Evolutionary conservation across 1,140 invertebrate genomes (phyloP).

Genomic region (Tetraneura akinire): DNA sequence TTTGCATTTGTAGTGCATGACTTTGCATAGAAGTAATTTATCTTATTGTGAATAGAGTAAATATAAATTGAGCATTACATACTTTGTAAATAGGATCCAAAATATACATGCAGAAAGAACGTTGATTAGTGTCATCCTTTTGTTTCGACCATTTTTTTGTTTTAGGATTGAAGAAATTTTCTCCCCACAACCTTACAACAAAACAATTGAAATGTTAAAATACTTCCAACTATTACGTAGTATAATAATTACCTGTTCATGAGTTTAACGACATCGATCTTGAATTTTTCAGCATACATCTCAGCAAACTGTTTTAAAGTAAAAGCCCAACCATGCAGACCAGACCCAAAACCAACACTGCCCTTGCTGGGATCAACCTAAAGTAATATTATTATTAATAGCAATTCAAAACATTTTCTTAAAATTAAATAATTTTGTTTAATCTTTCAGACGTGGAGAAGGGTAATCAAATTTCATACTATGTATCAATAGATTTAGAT

Average conservation of each 20-base stretch:
- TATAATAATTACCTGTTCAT: constrained; percentile 74
- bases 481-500: constrained; percentile 1
- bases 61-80: constrained; percentile 49
- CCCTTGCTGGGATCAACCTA: constrained; percentile 95
- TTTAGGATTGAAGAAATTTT: constrained; percentile 97
- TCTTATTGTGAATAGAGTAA: too few relatives aligned
- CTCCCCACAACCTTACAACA: constrained; percentile 78
- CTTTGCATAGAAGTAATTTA: too few relatives aligned
- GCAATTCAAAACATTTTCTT: too few relatives aligned
- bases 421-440: not conserved
- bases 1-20: too few relatives aligned
- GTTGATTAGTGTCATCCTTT: constrained; percentile 85
- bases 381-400: too few relatives aligned
- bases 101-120: constrained; percentile 98
- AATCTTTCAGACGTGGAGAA: constrained; percentile 48
- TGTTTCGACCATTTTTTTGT: constrained; percentile 98
- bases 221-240: not conserved
- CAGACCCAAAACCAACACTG: constrained; percentile 98
- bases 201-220: not conserved
- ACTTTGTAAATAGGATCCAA: constrained; percentile 98
- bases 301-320: constrained; percentile 99
- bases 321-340: constrained; percentile 99
- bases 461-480: constrained; percentile 23
- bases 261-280: constrained; percentile 94
- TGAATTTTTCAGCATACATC: constrained; percentile 98